Conservation (phyloP, 2,888 invertebrate species). For the Cataglyphis cursor region DNA sequence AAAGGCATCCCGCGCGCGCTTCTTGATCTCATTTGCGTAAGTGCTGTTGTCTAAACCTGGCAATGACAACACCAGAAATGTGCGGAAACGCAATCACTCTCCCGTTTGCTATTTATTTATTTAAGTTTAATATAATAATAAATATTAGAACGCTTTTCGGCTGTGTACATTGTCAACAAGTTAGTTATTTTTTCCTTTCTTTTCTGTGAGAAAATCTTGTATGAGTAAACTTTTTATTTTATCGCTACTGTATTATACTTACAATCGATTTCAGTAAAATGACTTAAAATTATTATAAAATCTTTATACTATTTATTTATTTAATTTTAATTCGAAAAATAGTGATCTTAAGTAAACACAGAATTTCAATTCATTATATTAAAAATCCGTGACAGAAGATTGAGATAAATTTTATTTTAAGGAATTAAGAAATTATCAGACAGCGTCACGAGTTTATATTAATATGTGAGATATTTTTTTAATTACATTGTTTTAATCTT, state of each 20-base stretch:
- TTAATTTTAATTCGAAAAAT: not conserved
- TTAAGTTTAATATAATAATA: not conserved
- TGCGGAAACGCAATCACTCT: not conserved
- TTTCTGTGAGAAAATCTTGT: not conserved
- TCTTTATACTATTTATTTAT: not conserved
- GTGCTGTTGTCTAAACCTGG: slow-evolving; percentile 71
- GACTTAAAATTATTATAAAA: not conserved
- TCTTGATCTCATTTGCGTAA: slow-evolving; percentile 79
- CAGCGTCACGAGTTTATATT: not conserved
- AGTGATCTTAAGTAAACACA: not conserved
- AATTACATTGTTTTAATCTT: slow-evolving; percentile 6
- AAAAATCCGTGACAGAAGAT: not conserved
- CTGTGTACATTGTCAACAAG: not conserved
- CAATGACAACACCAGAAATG: slow-evolving; percentile 37
- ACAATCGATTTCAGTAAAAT: not conserved
- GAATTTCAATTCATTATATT: not conserved
- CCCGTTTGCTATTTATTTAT: slow-evolving; percentile 2
- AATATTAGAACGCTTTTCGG: not conserved
- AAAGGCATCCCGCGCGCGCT: slow-evolving; percentile 67
- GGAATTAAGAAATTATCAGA: not conserved
- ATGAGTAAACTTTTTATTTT: not conserved
- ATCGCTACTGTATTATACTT: not conserved
- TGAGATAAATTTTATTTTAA: not conserved
- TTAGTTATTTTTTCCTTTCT: not conserved
- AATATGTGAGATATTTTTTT: not conserved